phyloP scores from a whole-genome alignment of 1,140 invertebrate genomes.

The Cydia splendana region DNA sequence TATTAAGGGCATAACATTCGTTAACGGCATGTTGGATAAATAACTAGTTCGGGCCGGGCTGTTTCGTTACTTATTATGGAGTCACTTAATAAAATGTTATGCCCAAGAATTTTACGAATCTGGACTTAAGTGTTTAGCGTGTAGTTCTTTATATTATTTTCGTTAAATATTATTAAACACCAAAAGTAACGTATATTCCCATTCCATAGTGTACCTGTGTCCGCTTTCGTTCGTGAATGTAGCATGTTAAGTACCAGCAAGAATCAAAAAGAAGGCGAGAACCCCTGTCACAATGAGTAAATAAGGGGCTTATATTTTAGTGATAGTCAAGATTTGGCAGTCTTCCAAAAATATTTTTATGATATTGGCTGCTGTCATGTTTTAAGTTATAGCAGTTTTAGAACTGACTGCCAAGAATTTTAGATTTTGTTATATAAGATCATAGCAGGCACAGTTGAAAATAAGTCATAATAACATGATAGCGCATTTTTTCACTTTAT shows the following conservation, averaged over 20 bases:
- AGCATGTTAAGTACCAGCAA: too few species aligned
- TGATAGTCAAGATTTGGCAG: constrained; percentile 39
- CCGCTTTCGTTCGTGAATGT: too few species aligned
- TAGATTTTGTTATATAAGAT: neutral
- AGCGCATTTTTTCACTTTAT: too few species aligned
- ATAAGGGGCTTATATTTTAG: constrained; percentile 28
- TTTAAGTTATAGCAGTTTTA: constrained; percentile 32
- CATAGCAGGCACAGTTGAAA: neutral
- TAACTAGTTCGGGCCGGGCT: neutral
- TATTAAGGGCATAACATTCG: neutral
- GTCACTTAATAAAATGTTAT: too few species aligned
- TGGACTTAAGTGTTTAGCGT: too few species aligned
- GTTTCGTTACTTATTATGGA: neutral
- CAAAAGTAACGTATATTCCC: too few species aligned
- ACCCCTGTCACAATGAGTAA: neutral
- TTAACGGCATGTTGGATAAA: neutral
- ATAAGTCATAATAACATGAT: neutral
- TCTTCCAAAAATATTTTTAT: constrained; percentile 52
- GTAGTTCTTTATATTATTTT: too few species aligned
- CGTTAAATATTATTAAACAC: too few species aligned
- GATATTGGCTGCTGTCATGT: constrained; percentile 43
- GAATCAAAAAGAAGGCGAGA: neutral
- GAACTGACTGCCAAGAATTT: constrained; percentile 18
- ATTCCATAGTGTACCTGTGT: too few species aligned
- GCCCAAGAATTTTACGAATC: too few species aligned